Conservation (phyloP, 2,113 vertebrate genomes). For the Eleginops maclovinus region DNA sequence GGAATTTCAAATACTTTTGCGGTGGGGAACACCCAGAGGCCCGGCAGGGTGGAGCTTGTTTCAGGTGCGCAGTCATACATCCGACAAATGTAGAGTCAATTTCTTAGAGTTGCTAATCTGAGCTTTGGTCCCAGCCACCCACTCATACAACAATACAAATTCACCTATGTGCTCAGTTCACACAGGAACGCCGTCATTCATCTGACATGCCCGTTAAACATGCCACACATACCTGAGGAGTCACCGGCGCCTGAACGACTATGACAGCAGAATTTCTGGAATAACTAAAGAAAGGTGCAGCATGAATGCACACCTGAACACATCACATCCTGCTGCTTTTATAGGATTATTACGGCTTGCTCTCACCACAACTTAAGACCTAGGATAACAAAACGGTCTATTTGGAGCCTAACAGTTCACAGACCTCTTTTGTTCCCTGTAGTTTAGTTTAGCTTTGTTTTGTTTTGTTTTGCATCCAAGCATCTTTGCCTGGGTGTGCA, state of each 20-base stretch:
- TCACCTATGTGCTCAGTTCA: not conserved
- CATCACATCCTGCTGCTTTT: not conserved
- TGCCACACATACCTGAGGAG: not conserved
- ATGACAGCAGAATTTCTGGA: not conserved
- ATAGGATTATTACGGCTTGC: not conserved
- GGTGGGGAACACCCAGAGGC: conserved; percentile 19
- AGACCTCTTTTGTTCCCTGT: no score
- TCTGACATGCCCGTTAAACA: not conserved
- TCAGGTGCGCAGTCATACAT: conserved; percentile 33
- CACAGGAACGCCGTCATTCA: not conserved
- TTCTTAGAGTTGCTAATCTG: not conserved
- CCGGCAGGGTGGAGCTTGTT: not conserved
- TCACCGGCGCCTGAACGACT: not conserved
- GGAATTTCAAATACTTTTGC: conserved; percentile 7
- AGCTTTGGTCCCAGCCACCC: conserved; percentile 20
- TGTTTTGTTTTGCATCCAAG: no score
- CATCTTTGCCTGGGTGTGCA: no score
- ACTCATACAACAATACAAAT: not conserved
- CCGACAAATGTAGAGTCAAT: rapidly evolving
- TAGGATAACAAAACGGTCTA: no score
- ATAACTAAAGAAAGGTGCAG: conserved; percentile 21
- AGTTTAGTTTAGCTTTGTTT: no score
- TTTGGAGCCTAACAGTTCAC: no score
- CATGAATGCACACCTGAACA: conserved; percentile 25
- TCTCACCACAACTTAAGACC: not conserved